Evolutionary conservation across 2,888 invertebrate genomes (phyloP), one percentile per base, ranked within the genome.

Genomic region (Pteria penguin): DNA sequence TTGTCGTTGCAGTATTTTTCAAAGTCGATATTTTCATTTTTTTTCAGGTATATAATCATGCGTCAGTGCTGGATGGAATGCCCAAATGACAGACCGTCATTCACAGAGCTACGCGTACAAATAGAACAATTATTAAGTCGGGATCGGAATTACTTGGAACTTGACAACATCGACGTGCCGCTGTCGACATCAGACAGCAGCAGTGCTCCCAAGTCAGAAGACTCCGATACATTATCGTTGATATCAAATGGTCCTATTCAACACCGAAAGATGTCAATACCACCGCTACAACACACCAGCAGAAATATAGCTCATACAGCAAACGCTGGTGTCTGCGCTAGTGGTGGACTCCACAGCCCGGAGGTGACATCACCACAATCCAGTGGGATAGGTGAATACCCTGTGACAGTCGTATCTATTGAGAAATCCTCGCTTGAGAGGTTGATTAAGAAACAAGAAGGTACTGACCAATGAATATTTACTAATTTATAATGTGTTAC

Each of bases 141-240:
- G 66, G 88, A 90, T 80, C 75, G 87, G 27, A 85, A 91, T 80
- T 91, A 91, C 76, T 84, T 91, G 33, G 88, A 90, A 31, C 83
- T 91, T n/a, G 89, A 90, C 73, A 89, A 90, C 81, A 88, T 90
- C 62, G 87, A 90, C 74, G 87, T 88, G 26, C 89, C 90, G 4
- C 79, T 89, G 65, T 87, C 84, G 70, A 84, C 86, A 69, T 87
- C 88, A 60, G 88, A 88, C 63, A 87, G 82, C 75, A 87, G 87
- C 76, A 84, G 83, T 74, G 45, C 61, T 2, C 83, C 84, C 0
- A 80, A 79, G 65, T 82, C 81, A 57, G 80, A 81, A 72, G 72
- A 72, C 27, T 68, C 72, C 5, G 83, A 82, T 65, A 80, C 84
- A 22, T 75, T 78, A 58, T 84, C 83, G 3, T 72, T 83, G 31